These are phyloP conservation scores for Tiliacea citrago DNA, from an alignment of 2,888 invertebrate species.

Conservation along the genomic window DNA sequence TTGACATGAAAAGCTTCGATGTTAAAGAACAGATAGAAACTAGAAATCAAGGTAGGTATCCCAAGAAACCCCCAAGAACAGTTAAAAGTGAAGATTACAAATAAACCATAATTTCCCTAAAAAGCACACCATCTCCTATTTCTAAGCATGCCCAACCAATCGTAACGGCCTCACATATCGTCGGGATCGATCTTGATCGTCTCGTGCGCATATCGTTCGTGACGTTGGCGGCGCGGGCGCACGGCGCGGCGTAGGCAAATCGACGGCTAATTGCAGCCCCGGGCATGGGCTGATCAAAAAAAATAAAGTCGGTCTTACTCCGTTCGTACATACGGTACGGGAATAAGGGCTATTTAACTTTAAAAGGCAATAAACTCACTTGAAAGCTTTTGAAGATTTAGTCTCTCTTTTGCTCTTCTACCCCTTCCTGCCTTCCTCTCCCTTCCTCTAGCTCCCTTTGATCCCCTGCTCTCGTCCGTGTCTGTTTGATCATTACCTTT, in stretches of 20 bases:
- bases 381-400: background rate
- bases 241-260: constrained; percentile 78
- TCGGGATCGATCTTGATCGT: constrained; percentile 60
- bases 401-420: background rate
- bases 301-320: constrained; percentile 64
- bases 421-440: background rate
- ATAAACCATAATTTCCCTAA: constrained; percentile 1
- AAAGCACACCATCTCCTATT: constrained; percentile 22
- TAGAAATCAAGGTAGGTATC: background rate
- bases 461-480: background rate
- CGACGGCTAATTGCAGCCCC: constrained; percentile 82
- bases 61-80: too few relatives aligned
- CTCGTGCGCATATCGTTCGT: constrained; percentile 66
- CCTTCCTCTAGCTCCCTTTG: too few relatives aligned
- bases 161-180: constrained; percentile 56
- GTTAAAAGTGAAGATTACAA: background rate
- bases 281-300: constrained; percentile 70
- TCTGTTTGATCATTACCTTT: background rate
- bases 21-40: background rate
- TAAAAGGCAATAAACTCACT: background rate
- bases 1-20: background rate
- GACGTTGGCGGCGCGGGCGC: constrained; percentile 70
- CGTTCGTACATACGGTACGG: constrained; percentile 69
- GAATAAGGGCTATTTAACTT: constrained; percentile 11
- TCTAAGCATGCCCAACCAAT: constrained; percentile 36